Evolutionary conservation across 53 echinoderm and acorn worm genomes (phyloP).

Genomic region (Antedon mediterranea): DNA sequence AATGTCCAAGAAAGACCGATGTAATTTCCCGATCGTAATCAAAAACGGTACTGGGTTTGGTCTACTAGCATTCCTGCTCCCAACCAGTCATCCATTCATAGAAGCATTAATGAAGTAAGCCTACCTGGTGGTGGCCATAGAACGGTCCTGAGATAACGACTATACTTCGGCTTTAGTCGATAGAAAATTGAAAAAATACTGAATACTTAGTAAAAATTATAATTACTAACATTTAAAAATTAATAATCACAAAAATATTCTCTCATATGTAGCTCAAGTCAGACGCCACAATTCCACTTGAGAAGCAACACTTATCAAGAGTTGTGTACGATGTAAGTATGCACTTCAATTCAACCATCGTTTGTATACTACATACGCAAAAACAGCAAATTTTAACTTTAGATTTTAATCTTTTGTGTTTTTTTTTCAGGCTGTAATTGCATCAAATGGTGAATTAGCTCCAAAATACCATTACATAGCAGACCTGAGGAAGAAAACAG

Average conservation of each 20-base stretch:
- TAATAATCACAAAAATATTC: not conserved
- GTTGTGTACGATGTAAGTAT: constrained; percentile 65
- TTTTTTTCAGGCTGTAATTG: constrained; percentile 55
- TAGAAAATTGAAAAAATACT: too few relatives aligned
- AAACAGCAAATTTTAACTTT: not conserved
- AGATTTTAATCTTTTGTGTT: not conserved
- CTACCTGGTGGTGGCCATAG: too few relatives aligned
- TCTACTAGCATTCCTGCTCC: too few relatives aligned
- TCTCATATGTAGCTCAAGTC: constrained; percentile 42
- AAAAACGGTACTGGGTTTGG: too few relatives aligned
- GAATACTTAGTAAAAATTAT: too few relatives aligned
- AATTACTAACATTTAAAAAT: too few relatives aligned
- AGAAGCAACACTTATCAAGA: constrained; percentile 45
- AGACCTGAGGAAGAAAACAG: constrained; percentile 39
- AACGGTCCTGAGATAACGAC: too few relatives aligned
- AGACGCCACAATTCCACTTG: constrained; percentile 69
- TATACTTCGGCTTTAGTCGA: too few relatives aligned
- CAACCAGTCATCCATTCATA: too few relatives aligned
- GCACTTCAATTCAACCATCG: not conserved
- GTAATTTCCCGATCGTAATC: too few relatives aligned
- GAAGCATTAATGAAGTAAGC: too few relatives aligned
- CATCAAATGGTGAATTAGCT: constrained; percentile 74
- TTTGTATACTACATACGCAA: not conserved
- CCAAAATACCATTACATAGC: constrained; percentile 60
- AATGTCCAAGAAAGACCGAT: too few relatives aligned